Percentiles rank a stretch among this genome's conserved stretches.
Evolutionary conservation across 2,797 vertebrate genomes (phyloP).

Genomic region (Onychomys leucogaster): DNA sequence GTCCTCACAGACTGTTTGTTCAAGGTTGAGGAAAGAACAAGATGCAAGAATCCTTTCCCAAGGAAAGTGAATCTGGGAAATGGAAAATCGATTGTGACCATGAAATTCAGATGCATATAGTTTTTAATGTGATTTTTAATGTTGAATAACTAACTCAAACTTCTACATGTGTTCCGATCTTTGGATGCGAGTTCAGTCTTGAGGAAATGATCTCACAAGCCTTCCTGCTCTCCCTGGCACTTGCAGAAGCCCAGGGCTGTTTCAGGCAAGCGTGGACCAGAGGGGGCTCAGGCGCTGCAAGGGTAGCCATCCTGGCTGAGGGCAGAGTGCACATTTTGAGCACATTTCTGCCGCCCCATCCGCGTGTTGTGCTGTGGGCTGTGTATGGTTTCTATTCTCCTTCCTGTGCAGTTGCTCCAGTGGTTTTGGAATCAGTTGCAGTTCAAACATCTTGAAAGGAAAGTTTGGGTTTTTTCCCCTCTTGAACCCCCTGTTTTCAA

Average conservation of each 20-base stretch:
- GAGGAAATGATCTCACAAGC: conserved; percentile 39
- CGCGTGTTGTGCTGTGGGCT: background rate
- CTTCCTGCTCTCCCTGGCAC: background rate
- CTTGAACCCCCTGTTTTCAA: conserved; percentile 89
- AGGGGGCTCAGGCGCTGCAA: background rate
- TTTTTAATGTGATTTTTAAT: conserved; percentile 69
- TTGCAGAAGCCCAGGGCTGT: background rate
- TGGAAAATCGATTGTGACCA: conserved; percentile 67
- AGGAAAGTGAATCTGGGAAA: conserved; percentile 26
- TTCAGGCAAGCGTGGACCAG: background rate
- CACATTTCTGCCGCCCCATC: accelerated
- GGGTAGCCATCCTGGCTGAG: background rate
- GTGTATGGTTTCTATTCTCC: conserved; percentile 81
- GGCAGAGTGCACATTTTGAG: background rate
- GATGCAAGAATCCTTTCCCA: background rate
- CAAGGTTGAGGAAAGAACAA: conserved; percentile 41
- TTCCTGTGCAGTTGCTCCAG: conserved; percentile 83
- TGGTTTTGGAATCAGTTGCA: conserved; percentile 87
- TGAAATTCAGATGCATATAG: conserved; percentile 59
- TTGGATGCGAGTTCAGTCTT: conserved; percentile 11
- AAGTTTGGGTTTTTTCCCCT: conserved; percentile 82
- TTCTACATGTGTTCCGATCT: conserved; percentile 38
- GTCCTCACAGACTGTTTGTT: background rate
- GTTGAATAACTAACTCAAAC: conserved; percentile 23
- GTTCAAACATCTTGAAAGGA: conserved; percentile 90